Evolutionary conservation across 2,797 vertebrate species (phyloP), one percentile per base, ranked within the genome.

Genomic region (Sylvilagus floridanus): DNA sequence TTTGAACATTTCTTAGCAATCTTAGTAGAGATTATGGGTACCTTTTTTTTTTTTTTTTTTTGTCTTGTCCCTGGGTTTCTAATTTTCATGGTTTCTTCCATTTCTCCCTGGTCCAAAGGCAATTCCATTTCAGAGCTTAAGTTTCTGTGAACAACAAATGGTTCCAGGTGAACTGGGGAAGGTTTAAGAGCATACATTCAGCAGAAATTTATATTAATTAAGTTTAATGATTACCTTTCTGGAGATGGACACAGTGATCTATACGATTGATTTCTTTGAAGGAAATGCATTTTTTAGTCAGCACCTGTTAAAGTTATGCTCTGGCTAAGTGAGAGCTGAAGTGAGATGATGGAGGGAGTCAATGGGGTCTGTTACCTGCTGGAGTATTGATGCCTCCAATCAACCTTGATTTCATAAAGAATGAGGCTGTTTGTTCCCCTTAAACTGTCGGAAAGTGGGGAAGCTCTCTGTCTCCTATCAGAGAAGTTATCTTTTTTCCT

Each of bases 381-480:
- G 88, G 47, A 35, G 95, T 73, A 0, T 8, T 47, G 82, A 19
- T 72, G 69, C 79, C 90, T 94, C 50, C 37, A 54, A 71, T 95
- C 47, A 96, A 72, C 72, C 90, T 93, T 60, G 93, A 81, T 89
- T 96, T 89, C 14, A 14, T 8, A 28, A 79, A 81, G 26, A 77
- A 97, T 96, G 96, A 92, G 71, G 63, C 62, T 94, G 28, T 88
- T 97, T 94, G 28, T 88, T 97, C 92, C 90, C 26, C 78, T 71
- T 90, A 86, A 94, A 95, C 84, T 94, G 30, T 4, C 63, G 68
- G 57, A 77, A 60, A 92, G 11, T 12, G 14, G 30, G 65, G 37
- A 85, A 95, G 47, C 60, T 96, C 52, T 93, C 62, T 95, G 63
- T 94, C 76, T 95, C 30, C 35, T 63, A 1, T 35, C 32, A 81